These are phyloP conservation scores for Anastrepha ludens DNA, from an alignment of 1,140 invertebrate genomes.

Conservation along the genomic window DNA sequence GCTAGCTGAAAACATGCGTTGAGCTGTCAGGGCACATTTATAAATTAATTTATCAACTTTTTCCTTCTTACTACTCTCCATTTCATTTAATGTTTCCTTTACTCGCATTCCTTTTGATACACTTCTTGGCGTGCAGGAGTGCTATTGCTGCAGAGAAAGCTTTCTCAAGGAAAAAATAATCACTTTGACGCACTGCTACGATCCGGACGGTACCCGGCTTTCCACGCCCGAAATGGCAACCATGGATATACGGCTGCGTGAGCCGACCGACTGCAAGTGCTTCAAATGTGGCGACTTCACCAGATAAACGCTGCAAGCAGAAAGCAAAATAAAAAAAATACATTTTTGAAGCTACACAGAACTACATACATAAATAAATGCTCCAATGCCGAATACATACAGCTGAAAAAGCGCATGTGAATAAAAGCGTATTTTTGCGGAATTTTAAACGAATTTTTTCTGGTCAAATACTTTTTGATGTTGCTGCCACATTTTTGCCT, in stretches of 20 bases:
- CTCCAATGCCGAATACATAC: not conserved
- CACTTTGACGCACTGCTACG: slow-evolving; percentile 89
- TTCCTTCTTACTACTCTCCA: not conserved
- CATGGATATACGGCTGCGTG: slow-evolving; percentile 88
- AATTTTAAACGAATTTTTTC: slow-evolving; percentile 53
- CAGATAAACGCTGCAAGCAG: slow-evolving; percentile 74
- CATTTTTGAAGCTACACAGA: not conserved
- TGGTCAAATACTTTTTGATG: slow-evolving; percentile 53
- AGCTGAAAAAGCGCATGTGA: slow-evolving; percentile 7
- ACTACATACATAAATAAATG: slow-evolving; percentile 3
- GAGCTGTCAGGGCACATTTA: slow-evolving; percentile 5
- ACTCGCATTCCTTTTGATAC: not conserved
- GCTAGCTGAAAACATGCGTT: not conserved
- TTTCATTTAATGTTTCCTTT: not conserved
- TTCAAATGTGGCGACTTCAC: slow-evolving; percentile 88
- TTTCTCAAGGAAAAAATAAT: slow-evolving; percentile 86
- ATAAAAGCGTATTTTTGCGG: slow-evolving; percentile 46
- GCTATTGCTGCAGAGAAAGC: slow-evolving; percentile 92
- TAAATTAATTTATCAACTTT: slow-evolving; percentile 48
- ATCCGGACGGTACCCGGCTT: slow-evolving; percentile 87
- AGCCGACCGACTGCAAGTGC: slow-evolving; percentile 92
- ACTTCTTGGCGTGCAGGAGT: slow-evolving; percentile 81
- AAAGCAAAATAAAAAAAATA: not conserved
- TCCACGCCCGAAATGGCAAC: slow-evolving; percentile 78
- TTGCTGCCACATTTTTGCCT: slow-evolving; percentile 45